Evolutionary conservation across 2,113 vertebrate genomes (phyloP).

Genomic region (Gymnobelideus leadbeateri): DNA sequence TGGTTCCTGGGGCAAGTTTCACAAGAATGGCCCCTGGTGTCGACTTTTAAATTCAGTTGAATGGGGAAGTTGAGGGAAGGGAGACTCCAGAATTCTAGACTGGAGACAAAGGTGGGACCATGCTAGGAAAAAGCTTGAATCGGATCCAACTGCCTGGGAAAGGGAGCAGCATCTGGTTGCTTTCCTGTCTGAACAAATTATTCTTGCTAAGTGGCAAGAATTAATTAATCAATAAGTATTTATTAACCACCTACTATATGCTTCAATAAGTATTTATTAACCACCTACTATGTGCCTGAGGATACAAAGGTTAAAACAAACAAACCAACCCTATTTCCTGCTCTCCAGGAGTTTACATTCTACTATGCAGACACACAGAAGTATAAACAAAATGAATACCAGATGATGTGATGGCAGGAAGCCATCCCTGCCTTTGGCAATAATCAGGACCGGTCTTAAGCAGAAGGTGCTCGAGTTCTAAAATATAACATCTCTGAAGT

Average conservation of each 20-base stretch:
- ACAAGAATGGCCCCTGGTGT: neutral
- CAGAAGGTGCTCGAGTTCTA: neutral
- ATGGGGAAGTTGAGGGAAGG: neutral
- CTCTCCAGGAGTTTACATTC: too few relatives aligned
- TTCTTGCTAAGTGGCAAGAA: neutral
- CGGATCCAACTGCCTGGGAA: neutral
- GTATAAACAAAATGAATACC: neutral
- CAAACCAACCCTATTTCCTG: neutral
- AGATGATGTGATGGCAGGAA: neutral
- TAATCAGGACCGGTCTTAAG: neutral
- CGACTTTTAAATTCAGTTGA: neutral
- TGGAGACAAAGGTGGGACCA: neutral
- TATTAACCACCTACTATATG: too few relatives aligned
- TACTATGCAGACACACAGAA: neutral
- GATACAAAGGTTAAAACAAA: neutral
- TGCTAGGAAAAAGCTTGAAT: neutral
- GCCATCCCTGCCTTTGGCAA: neutral
- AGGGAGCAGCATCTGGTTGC: neutral
- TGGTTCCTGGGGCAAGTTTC: neutral
- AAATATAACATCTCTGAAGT: neutral
- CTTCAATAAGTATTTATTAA: neutral
- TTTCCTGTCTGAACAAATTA: neutral
- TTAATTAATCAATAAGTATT: neutral
- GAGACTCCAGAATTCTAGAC: neutral
- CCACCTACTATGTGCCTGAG: neutral